These are phyloP conservation scores for Drosophila picticornis DNA, from an alignment of 2,888 invertebrate genomes.

Conservation along the genomic window DNA sequence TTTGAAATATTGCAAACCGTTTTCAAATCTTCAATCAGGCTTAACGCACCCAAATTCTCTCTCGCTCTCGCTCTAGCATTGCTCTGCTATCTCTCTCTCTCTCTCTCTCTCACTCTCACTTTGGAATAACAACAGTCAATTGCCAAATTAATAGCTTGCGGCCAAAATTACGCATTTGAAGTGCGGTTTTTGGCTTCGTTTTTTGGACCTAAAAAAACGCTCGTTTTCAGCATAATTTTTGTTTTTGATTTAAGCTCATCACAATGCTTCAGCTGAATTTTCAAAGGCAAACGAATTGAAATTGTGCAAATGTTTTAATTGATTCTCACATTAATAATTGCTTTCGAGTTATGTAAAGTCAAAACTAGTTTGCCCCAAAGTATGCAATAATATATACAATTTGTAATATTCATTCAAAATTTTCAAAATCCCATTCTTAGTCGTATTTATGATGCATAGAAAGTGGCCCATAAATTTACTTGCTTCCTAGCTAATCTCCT, in stretches of 20 bases:
- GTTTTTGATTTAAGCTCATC: constrained; percentile 9
- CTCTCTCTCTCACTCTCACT: constrained; percentile 9
- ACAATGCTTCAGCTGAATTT: constrained; percentile 1
- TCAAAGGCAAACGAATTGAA: neutral
- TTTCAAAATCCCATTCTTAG: neutral
- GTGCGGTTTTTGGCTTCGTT: neutral
- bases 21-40: constrained; percentile 43
- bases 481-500: neutral
- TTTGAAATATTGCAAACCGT: constrained; percentile 49
- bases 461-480: neutral
- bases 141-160: constrained; percentile 29
- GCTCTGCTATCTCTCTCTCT: neutral
- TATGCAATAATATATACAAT: constrained; percentile 19
- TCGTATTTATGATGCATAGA: neutral
- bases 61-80: constrained; percentile 1
- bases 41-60: constrained; percentile 10
- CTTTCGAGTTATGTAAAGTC: neutral
- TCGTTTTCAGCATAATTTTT: constrained; percentile 18
- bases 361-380: constrained; percentile 24
- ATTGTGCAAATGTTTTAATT: neutral
- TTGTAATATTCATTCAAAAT: neutral
- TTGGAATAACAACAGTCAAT: constrained; percentile 19
- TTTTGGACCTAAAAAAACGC: constrained; percentile 18
- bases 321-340: neutral
- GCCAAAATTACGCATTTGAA: constrained; percentile 22